A percentile compares a stretch with the other conserved stretches of the same genome.
Conservation (phyloP, 1,140 invertebrate genomes). For the Drosophila pachea region DNA sequence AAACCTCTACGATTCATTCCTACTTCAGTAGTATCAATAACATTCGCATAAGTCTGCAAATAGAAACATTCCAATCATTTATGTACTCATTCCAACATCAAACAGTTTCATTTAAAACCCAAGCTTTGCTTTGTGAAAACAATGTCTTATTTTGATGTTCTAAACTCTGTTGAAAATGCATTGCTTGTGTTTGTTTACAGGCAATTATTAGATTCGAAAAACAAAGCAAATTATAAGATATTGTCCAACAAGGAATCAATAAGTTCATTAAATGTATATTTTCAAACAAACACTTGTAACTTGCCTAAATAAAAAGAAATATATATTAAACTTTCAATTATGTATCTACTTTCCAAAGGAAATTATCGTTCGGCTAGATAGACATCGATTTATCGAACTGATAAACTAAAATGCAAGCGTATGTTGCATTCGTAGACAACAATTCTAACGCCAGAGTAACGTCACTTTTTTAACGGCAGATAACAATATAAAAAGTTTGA, state of each 20-base stretch:
- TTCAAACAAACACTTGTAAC: conserved; percentile 5
- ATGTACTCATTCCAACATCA: not conserved
- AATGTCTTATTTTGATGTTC: conserved; percentile 1
- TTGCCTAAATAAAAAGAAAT: conserved; percentile 18
- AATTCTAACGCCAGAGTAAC: not conserved
- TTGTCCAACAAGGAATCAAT: not conserved
- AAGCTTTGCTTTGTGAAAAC: not conserved
- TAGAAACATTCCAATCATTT: not conserved
- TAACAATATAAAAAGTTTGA: too few species aligned
- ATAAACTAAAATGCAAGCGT: not conserved
- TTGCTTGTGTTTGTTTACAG: not conserved
- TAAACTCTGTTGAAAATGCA: not conserved
- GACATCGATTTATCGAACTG: conserved; percentile 1
- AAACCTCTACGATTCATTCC: conserved; percentile 78
- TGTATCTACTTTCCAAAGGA: conserved; percentile 38
- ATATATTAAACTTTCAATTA: conserved; percentile 47
- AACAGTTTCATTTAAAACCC: not conserved
- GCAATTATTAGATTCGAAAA: not conserved
- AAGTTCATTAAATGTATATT: not conserved
- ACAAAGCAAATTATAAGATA: too few species aligned
- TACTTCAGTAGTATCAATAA: conserved; percentile 51
- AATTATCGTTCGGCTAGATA: conserved; percentile 12
- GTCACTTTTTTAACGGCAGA: not conserved
- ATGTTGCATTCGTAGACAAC: not conserved
- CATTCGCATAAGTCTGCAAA: conserved; percentile 58